phyloP scores from a whole-genome alignment of 2,113 vertebrate species.

The Gadus macrocephalus region DNA sequence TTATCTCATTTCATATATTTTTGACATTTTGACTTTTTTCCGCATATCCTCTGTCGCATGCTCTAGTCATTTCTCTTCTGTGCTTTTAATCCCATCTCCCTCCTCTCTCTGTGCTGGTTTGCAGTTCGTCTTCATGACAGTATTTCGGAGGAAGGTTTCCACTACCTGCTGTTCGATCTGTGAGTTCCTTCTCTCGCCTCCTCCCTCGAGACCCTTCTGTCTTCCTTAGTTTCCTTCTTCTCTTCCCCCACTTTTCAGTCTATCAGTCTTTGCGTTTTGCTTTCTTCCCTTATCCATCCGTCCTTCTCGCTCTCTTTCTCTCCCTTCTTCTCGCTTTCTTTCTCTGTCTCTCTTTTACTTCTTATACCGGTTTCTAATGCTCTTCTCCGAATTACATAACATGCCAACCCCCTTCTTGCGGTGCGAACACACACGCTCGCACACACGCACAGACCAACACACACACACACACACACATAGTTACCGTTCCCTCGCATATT shows the following conservation, averaged over 20 bases:
- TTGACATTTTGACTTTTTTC: no score
- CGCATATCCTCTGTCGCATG: no score
- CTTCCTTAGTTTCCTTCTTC: neutral
- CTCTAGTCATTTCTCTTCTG: no score
- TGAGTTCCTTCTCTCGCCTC: conserved; percentile 69
- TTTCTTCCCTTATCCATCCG: neutral
- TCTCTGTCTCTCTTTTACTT: neutral
- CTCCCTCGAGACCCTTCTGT: neutral
- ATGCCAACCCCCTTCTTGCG: conserved; percentile 31
- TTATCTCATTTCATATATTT: no score
- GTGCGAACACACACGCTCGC: neutral
- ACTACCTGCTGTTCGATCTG: conserved; percentile 95
- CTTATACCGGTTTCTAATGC: neutral
- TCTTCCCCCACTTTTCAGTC: neutral
- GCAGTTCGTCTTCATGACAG: conserved; percentile 94
- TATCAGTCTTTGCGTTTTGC: no score
- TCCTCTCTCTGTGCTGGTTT: no score
- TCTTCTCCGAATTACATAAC: conserved; percentile 57
- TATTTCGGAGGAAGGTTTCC: conserved; percentile 95
- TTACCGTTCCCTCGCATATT: conserved; percentile 44
- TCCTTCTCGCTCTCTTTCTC: neutral
- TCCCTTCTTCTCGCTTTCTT: neutral
- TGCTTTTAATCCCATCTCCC: no score
- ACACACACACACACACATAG: conserved; percentile 21
- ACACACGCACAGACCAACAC: conserved; percentile 15